Evolutionary conservation across 1,140 invertebrate species (phyloP).

Genomic region (silkworm (Bombyx mori)): ASM3026992v2 NC_085119.1:11456501-11457000

Average conservation of each 20-base stretch:
- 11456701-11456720: constrained; percentile 6
- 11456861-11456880: too few relatives aligned
- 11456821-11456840: too few relatives aligned
- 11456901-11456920: too few relatives aligned
- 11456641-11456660: constrained; percentile 12
- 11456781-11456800: too few relatives aligned
- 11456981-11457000: too few relatives aligned
- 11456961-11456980: too few relatives aligned
- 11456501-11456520: constrained; percentile 26
- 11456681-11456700: constrained; percentile 7
- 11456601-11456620: constrained; percentile 17
- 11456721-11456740: constrained; percentile 22
- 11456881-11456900: too few relatives aligned
- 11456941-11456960: too few relatives aligned
- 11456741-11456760: constrained; percentile 22
- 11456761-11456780: constrained; percentile 15
- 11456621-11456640: constrained; percentile 1
- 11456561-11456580: constrained; percentile 5
- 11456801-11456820: too few relatives aligned
- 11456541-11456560: neutral
- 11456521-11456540: constrained; percentile 14
- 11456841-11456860: too few relatives aligned
- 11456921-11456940: too few relatives aligned
- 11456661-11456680: constrained; percentile 3
- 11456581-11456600: constrained; percentile 7